These are phyloP conservation scores for Mimachlamys varia DNA, from an alignment of 2,888 invertebrate species.

Conservation along the genomic window DNA sequence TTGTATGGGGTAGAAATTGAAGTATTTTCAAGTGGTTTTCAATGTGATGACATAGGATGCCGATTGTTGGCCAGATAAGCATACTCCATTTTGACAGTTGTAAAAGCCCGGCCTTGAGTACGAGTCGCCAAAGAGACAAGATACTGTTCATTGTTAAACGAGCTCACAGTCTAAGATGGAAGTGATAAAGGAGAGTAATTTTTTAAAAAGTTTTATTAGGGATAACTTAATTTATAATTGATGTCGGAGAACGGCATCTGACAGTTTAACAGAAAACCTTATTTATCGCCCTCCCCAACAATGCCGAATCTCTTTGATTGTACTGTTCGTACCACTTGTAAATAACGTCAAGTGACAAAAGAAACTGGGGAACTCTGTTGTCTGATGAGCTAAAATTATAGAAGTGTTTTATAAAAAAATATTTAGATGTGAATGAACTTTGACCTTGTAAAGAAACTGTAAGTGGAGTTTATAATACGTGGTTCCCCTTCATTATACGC, in stretches of 20 bases:
- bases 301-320: not conserved
- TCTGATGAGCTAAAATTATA: not conserved
- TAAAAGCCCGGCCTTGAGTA: conserved; percentile 6
- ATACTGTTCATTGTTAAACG: not conserved
- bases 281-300: not conserved
- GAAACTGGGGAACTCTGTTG: not conserved
- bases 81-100: conserved; percentile 34
- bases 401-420: not conserved
- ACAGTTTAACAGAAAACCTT: not conserved
- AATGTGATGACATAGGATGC: conserved; percentile 31
- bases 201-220: conserved; percentile 10
- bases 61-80: not conserved
- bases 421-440: not conserved
- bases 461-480: not conserved
- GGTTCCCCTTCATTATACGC: not conserved
- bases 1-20: conserved; percentile 27
- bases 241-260: conserved; percentile 24
- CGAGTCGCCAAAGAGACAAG: not conserved
- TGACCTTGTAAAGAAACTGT: not conserved
- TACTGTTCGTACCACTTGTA: not conserved
- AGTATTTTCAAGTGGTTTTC: conserved; percentile 36
- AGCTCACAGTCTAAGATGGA: not conserved
- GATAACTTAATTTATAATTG: conserved; percentile 34
- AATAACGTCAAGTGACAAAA: not conserved
- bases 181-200: conserved; percentile 13